Evolutionary conservation across 2,797 vertebrate species (phyloP), one percentile per base, ranked within the genome.

Genomic region (Apogon talboti): DNA sequence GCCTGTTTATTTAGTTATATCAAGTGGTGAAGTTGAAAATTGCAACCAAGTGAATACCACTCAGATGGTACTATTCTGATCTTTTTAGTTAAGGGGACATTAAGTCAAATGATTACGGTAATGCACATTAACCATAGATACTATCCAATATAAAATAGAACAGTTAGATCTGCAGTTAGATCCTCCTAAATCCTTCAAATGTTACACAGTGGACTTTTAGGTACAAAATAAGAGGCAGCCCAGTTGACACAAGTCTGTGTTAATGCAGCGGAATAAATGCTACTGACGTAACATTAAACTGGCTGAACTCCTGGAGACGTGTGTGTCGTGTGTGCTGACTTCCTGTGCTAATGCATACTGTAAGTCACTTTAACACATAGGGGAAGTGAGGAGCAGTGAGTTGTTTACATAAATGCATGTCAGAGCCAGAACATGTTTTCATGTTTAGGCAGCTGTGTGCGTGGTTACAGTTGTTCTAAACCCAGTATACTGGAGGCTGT

Each of bases 221-320:
- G 30, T 9, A 33, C 30, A 6, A 33, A 33, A 66, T 11, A 35
- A 47, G 44, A 15, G 30, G 11, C 7, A 18, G 58, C 57, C 45
- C 14, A 41, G 33, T 21, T 42, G 33, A 65, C 14, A 19, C 33
- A 28, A 45, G 35, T 50, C 18, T 56, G 59, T 67, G 30, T 33
- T 33, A 33, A 19, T 62, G 42, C 10, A 44, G 16, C 46, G 43
- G 30, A 33, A 33, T 14, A 19, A 14, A 35, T 18, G 38, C 8
- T 35, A 19, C 35, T 15, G 15, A 10, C 3, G 15, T 9, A 15
- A 45, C 42, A 14, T 12, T 37, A 30, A 42, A 30, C 7, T 40
- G 19, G n/a, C 21, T 24, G 21, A 55, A 12, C 16, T 49, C 6
- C 10, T 21, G 6, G 8, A 49, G 8, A 43, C 11, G 10, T 24